phyloP scores from a whole-genome alignment of 2,888 invertebrate genomes.

The Latheticus oryzae region DNA sequence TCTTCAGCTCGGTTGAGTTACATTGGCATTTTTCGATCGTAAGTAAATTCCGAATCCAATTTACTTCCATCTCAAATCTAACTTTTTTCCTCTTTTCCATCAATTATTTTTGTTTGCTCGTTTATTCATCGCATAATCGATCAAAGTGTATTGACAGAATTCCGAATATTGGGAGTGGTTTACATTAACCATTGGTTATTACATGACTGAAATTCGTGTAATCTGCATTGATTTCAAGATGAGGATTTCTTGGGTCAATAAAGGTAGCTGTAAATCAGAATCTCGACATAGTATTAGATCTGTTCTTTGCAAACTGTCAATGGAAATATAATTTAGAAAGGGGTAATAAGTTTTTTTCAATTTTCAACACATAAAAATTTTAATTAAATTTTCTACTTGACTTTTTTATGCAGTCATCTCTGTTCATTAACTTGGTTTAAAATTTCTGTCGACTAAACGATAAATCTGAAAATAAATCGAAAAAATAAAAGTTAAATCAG shows the following conservation, averaged over 20 bases:
- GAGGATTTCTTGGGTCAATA: slow-evolving; percentile 1
- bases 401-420: no score
- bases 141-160: no score
- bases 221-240: slow-evolving; percentile 4
- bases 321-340: neutral
- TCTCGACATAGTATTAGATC: neutral
- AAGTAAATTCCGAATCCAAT: slow-evolving; percentile 13
- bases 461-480: no score
- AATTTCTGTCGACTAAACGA: no score
- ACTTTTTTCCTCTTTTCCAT: slow-evolving; percentile 2
- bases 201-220: neutral
- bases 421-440: no score
- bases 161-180: neutral
- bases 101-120: slow-evolving; percentile 1
- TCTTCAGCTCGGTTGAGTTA: slow-evolving; percentile 21
- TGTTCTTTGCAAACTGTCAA: neutral
- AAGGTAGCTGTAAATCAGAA: slow-evolving; percentile 9
- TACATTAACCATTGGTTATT: neutral
- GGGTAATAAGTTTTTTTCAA: no score
- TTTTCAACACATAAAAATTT: no score
- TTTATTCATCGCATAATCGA: neutral
- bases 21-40: slow-evolving; percentile 19
- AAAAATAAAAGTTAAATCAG: no score
- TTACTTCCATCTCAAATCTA: slow-evolving; percentile 1
- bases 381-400: no score